Evolutionary conservation across 1,140 invertebrate species (phyloP), one percentile per base, ranked within the genome.

Genomic region (Vollenhovia emeryi): DNA sequence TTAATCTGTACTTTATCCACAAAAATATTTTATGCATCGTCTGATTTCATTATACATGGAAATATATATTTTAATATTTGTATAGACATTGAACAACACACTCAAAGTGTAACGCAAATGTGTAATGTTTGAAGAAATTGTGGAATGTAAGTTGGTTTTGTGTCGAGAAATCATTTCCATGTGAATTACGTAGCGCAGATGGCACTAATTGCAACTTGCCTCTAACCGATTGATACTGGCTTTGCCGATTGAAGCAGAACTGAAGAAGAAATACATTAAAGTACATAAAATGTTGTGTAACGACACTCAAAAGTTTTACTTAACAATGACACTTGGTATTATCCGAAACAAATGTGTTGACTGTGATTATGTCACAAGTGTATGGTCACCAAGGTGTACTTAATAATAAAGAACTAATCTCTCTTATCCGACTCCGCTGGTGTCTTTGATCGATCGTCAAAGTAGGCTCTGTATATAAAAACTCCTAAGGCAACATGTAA

Each of bases 391-490:
- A 75, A 86, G 27, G 78, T 86, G 84, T 89, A 86, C 60, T 89
- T 86, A 89, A 89, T 66, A 79, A 79, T 55, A 71, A 75, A 84
- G n/a, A 43, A 43, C 71, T 93, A 94, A 90, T 95, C 94, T 79
- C 73, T 88, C 82, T 94, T 95, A 33, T n/a, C n/a, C n/a, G n/a
- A 87, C 21, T 73, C n/a, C n/a, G 78, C 30, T 79, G 82, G 68
- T 59, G 84, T 86, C 69, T 93, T 95, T 8, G 83, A 74, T 40
- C 86, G 88, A 71, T 89, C 90, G n/a, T 96, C 96, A 87, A 96
- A 97, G 91, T 97, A 98, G 1, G 97, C 97, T 89, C 95, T 96
- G 87, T 97, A 97, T 92, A 98, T 97, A 91, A 97, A 98, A 33
- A 97, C 93, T n/a, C 96, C 97, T 50, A 98, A 89, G 9, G 97